Base-by-base conservation (phyloP, 2,113 vertebrate genomes). In the Corythornis vintsioides region DNA sequence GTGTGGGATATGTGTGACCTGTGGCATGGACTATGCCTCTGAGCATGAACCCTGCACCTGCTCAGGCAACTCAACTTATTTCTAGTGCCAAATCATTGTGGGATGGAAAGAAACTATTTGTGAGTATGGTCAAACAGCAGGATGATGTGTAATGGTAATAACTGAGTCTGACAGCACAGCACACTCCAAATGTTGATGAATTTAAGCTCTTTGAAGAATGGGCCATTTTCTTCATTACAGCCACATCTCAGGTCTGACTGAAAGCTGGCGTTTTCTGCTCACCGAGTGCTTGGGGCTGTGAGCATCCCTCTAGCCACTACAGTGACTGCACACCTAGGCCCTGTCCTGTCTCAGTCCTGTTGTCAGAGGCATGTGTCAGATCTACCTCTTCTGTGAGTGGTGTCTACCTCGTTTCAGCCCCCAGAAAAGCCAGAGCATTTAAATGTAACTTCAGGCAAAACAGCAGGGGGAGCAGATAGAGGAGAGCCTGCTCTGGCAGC, bases 331-430 rank as follows among this genome's bases (percentile, higher is more conserved):
- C 16, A 1, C 0, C 53, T 78, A 35, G 28, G 8, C 56, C 25
- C 35, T 1, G 0, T 64, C 55, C 33, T 25, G 31, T 15, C 26
- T 47, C 19, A 21, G 47, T 2, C 13, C 12, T 2, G 0, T 57
- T n/a, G 63, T 53, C 8, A 40, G 43, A 78, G 3, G 10, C 13
- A 84, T 85, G n/a, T 72, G 63, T 82, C n/a, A 89, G 43, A 18
- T 53, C 40, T 86, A 40, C 15, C 35, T 61, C 28, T 38, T 75
- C 22, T 22, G 17, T 10, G 29, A 81, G 33, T 6, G 3, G 5
- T 52, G 28, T 73, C 28, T 38, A 22, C 14, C 18, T 7, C 15
- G 13, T 52, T 76, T 45, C 65, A 66, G 33, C 43, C 43, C 22
- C 6, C 11, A 0, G 3, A 64, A 79, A 3, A 79, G 10, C 15